Percentiles rank a stretch among this genome's conserved stretches.
These are phyloP conservation scores for Picus viridis DNA, from an alignment of 2,797 vertebrate species.

Conservation along the genomic window DNA sequence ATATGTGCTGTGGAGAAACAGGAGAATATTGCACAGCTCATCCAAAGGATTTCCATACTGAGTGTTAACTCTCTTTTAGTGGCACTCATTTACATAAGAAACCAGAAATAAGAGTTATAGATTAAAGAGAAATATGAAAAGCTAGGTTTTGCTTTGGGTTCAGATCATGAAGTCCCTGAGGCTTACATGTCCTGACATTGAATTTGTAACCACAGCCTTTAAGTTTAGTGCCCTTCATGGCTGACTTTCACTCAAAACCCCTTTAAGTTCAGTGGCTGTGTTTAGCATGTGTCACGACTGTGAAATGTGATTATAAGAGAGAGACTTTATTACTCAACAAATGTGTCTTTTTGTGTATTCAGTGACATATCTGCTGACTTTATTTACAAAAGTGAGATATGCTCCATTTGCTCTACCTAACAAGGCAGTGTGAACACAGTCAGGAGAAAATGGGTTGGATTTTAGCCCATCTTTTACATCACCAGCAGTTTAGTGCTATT, in stretches of 20 bases:
- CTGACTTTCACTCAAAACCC: not conserved
- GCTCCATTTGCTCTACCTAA: not conserved
- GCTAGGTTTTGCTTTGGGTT: not conserved
- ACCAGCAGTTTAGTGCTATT: not conserved
- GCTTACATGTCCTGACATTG: not conserved
- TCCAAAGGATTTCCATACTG: not conserved
- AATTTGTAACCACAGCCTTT: not conserved
- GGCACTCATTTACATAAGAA: not conserved
- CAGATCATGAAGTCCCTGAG: not conserved
- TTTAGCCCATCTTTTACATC: not conserved
- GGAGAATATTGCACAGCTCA: not conserved
- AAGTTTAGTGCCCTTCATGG: not conserved
- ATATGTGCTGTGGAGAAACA: not conserved
- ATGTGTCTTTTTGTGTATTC: not conserved
- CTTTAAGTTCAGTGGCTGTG: not conserved
- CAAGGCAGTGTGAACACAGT: not conserved
- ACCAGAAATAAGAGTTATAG: not conserved
- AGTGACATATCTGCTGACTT: not conserved
- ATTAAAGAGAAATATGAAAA: not conserved
- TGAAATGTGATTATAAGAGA: not conserved
- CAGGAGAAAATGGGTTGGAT: not conserved
- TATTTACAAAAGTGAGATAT: not conserved
- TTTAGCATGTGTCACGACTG: not conserved
- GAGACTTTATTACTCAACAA: not conserved
- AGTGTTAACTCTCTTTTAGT: not conserved